Percentiles rank a stretch among this genome's conserved stretches.
Evolutionary conservation across 1,140 invertebrate genomes (phyloP).

Genomic region (Drosophila novamexicana): DNA sequence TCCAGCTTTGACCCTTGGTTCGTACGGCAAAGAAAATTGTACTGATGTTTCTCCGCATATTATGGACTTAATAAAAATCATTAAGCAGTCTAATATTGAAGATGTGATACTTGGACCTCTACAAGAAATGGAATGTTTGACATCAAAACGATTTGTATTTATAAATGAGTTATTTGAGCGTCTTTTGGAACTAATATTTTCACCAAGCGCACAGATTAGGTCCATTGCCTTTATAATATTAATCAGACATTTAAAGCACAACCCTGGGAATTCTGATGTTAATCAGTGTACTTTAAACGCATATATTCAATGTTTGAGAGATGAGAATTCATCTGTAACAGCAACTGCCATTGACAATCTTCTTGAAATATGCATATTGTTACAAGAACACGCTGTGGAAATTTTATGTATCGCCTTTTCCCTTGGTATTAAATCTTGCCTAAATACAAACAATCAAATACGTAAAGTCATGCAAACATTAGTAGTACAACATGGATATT

Average conservation of each 20-base stretch:
- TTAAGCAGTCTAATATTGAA: constrained; percentile 72
- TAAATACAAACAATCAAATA: constrained; percentile 91
- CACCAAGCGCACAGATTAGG: constrained; percentile 87
- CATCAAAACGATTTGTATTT: constrained; percentile 88
- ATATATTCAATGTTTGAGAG: constrained; percentile 92
- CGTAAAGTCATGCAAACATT: constrained; percentile 91
- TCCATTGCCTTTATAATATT: constrained; percentile 88
- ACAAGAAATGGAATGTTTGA: constrained; percentile 90
- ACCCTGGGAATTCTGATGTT: constrained; percentile 86
- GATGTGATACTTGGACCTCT: constrained; percentile 87
- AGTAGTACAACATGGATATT: constrained; percentile 93
- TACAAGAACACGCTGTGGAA: constrained; percentile 92
- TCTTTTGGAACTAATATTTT: constrained; percentile 87
- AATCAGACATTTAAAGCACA: constrained; percentile 88
- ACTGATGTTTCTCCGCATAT: constrained; percentile 83
- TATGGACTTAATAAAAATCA: constrained; percentile 73
- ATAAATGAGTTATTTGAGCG: constrained; percentile 88
- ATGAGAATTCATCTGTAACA: constrained; percentile 91
- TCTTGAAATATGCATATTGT: constrained; percentile 91
- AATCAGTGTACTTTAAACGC: constrained; percentile 88
- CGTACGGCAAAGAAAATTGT: constrained; percentile 58
- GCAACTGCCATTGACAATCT: constrained; percentile 92
- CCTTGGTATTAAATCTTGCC: constrained; percentile 91
- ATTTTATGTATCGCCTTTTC: constrained; percentile 93
- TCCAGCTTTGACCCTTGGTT: constrained; percentile 59